Evolutionary conservation across 2,113 vertebrate species (phyloP).

Genomic region (Australoheros scitulus): DNA sequence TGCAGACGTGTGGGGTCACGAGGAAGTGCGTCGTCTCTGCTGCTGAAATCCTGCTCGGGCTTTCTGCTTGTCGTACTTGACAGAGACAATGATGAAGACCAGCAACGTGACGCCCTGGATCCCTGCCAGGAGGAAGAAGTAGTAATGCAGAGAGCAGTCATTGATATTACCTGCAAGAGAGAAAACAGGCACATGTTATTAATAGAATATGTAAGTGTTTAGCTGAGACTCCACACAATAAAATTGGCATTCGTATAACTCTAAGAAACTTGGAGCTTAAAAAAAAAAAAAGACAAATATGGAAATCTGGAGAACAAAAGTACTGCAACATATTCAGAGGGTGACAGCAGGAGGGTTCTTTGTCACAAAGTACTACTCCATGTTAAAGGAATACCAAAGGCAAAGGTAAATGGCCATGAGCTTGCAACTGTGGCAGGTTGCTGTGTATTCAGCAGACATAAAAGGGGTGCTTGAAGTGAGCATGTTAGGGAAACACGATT

Average conservation of each 20-base stretch:
- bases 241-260: neutral
- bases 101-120: constrained; percentile 91
- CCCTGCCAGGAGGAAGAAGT: constrained; percentile 95
- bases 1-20: constrained; percentile 51
- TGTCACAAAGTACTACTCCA: constrained; percentile 7
- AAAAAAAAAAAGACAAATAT: constrained; percentile 5
- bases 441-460: constrained; percentile 23
- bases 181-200: neutral
- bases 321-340: constrained; percentile 4
- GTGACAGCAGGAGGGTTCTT: constrained; percentile 13
- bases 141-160: constrained; percentile 91
- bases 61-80: constrained; percentile 88
- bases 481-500: constrained; percentile 21
- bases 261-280: neutral
- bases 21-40: constrained; percentile 60
- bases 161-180: constrained; percentile 90
- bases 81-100: constrained; percentile 91
- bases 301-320: constrained; percentile 35
- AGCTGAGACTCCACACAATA: neutral
- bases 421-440: constrained; percentile 27
- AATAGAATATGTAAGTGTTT: neutral
- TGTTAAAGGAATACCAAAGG: constrained; percentile 37
- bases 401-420: constrained; percentile 39
- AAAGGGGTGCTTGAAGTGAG: constrained; percentile 38
- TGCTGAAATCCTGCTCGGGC: constrained; percentile 53